phyloP scores from a whole-genome alignment of 1,140 invertebrate species.

The Plutomurus gul region DNA sequence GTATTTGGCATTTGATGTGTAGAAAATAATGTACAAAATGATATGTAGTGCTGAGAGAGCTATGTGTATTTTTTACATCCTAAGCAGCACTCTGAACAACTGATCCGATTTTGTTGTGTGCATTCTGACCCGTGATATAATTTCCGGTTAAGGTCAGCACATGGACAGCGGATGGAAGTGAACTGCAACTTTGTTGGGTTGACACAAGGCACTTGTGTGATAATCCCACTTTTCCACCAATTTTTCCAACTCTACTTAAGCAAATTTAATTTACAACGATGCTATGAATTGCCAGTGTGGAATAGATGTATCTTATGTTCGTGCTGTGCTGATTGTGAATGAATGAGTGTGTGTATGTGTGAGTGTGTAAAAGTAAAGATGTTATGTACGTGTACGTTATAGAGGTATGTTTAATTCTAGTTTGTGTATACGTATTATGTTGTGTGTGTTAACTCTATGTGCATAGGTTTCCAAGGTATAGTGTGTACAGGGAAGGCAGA shows the following conservation, averaged over 20 bases:
- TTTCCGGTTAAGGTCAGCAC: constrained; percentile 24
- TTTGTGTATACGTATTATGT: not conserved
- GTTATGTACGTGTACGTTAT: not conserved
- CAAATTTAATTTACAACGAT: constrained; percentile 26
- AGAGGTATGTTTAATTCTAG: constrained; percentile 16
- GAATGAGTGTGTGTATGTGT: constrained; percentile 18
- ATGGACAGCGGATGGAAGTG: not conserved
- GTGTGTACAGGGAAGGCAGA: not conserved
- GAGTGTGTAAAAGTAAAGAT: constrained; percentile 27
- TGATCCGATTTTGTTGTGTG: constrained; percentile 8
- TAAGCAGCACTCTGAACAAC: constrained; percentile 25
- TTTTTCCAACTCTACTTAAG: not conserved
- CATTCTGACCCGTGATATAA: constrained; percentile 2
- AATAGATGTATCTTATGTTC: constrained; percentile 11
- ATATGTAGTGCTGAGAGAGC: not conserved
- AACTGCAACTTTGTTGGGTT: not conserved
- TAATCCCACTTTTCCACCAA: not conserved
- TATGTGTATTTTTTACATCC: constrained; percentile 23
- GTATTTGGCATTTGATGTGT: no score
- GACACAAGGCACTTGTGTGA: constrained; percentile 10
- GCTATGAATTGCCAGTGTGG: not conserved
- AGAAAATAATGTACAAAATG: not conserved
- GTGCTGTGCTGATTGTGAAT: constrained; percentile 23
- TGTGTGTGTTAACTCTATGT: not conserved
- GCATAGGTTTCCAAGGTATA: not conserved